Evolutionary conservation across 2,888 invertebrate genomes (phyloP).

Genomic region (Euphydryas editha): DNA sequence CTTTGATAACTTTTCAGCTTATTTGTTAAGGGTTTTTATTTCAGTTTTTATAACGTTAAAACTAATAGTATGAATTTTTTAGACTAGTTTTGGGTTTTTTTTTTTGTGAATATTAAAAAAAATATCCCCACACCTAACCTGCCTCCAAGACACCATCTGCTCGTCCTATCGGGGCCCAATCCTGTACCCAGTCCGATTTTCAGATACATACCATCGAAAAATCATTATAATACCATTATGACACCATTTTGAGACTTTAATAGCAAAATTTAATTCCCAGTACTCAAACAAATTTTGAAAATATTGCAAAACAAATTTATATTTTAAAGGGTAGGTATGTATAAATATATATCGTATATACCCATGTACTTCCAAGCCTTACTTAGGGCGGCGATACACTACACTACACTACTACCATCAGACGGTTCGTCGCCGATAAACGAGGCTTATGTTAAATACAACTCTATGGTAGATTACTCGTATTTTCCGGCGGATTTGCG

Average conservation of each 20-base stretch:
- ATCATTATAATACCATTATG: no score
- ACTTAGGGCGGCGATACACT: background rate
- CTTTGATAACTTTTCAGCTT: constrained; percentile 1
- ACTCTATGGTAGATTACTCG: constrained; percentile 58
- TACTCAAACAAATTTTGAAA: no score
- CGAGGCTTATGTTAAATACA: constrained; percentile 53
- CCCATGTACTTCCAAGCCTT: background rate
- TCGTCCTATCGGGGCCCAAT: no score
- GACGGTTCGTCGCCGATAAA: background rate
- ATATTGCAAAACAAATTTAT: background rate
- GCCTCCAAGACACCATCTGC: no score
- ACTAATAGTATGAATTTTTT: background rate
- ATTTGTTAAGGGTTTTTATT: constrained; percentile 5
- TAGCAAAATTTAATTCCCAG: no score
- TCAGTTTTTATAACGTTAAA: no score
- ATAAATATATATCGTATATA: background rate
- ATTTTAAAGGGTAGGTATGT: background rate
- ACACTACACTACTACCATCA: background rate
- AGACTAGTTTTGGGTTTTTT: no score
- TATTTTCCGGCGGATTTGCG: constrained; percentile 59
- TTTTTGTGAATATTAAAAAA: no score
- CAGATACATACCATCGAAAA: no score
- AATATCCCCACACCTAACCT: no score
- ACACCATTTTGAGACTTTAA: no score
- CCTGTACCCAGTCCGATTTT: no score